Evolutionary conservation across 1,140 invertebrate species (phyloP), one percentile per base, ranked within the genome.

Genomic region (Steinernema feltiae): DNA sequence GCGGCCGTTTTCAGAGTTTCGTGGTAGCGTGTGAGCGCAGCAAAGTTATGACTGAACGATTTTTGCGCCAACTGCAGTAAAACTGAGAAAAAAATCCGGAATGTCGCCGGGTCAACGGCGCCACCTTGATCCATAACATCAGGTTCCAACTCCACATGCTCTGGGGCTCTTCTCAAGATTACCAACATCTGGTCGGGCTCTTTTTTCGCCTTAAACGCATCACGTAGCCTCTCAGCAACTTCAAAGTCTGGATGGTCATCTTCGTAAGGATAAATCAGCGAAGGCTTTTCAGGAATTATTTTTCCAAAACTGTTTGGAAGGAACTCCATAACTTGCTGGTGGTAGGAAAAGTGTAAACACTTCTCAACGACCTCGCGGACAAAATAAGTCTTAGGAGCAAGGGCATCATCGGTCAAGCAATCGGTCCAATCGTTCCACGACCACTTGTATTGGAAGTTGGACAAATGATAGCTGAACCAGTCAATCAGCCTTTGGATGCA

Each of bases 381-480:
- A 87, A 99, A 99, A 86, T 95, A 94, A n/a, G 94, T 93, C 83
- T 94, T 92, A 0, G 96, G 95, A 87, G 95, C 92, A 81, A 96
- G 93, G 17, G 89, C 84, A 87, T 97, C 94, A n/a, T 94, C 88
- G 32, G 83, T 76, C 21, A 87, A 72, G 81, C 86, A 87, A 32
- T 86, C 84, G 21, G 77, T 76, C 89, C 89, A 90, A 74, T 90
- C 89, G n/a, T 87, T 85, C 97, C 97, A 99, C 0, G 93, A 94
- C 96, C 97, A 99, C 71, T 94, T 91, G 84, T 97, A 98, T 87
- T 98, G 95, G 85, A 99, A 99, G 88, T 99, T 99, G 86, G 95
- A 98, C 87, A 99, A 90, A 89, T 99, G 97, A 86, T 98, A 99
- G 0, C 94, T 91, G 89, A 99, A 99, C 97, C 97, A 99, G 85